Percentiles rank a stretch among this genome's conserved stretches.
phyloP scores from a whole-genome alignment of 1,140 invertebrate species.

The Rhagoletis pomonella region DNA sequence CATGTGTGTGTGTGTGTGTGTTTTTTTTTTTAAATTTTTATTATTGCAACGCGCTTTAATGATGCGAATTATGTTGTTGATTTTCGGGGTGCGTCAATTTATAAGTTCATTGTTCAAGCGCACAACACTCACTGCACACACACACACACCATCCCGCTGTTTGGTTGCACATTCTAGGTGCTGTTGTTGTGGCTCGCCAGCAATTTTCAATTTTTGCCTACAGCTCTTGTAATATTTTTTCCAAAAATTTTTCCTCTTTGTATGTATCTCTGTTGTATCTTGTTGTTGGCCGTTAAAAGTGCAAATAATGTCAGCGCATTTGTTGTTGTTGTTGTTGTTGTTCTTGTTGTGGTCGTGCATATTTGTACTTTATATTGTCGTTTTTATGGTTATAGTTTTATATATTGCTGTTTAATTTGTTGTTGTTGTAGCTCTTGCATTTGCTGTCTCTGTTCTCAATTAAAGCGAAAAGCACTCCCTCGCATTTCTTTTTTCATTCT shows the following conservation, averaged over 20 bases:
- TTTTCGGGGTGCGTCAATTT: constrained; percentile 50
- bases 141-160: neutral
- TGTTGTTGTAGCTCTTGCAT: constrained; percentile 17
- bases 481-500: neutral
- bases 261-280: neutral
- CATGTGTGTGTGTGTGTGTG: too few relatives aligned
- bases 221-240: neutral
- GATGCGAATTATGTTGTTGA: constrained; percentile 52
- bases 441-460: constrained; percentile 20
- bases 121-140: neutral
- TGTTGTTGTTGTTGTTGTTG: constrained; percentile 21
- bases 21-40: neutral
- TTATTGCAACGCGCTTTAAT: constrained; percentile 46
- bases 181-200: neutral
- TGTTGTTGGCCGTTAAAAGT: neutral
- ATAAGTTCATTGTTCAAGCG: constrained; percentile 52
- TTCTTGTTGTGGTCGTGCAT: too few relatives aligned
- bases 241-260: neutral
- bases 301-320: constrained; percentile 25
- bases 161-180: constrained; percentile 21
- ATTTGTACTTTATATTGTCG: constrained; percentile 12
- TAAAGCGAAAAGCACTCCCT: constrained; percentile 49
- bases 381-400: constrained; percentile 18
- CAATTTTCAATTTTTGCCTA: constrained; percentile 20
- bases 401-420: constrained; percentile 1